These are phyloP conservation scores for Rattus rattus DNA, from an alignment of 2,113 vertebrate genomes.

Conservation along the genomic window DNA sequence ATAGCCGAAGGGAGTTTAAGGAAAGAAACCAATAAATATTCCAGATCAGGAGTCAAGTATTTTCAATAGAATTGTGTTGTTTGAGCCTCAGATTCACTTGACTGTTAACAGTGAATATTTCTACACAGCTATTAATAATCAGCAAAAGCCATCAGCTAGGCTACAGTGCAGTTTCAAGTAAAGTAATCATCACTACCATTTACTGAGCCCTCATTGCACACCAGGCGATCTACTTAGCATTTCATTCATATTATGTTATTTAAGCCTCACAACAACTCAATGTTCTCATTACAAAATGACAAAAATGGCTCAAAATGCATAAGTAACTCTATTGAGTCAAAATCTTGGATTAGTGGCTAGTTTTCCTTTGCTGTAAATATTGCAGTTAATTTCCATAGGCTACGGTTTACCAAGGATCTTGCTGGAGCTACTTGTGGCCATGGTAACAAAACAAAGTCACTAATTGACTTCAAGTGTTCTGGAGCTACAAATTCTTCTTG, in stretches of 20 bases:
- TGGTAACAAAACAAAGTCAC: background rate
- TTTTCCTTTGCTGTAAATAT: background rate
- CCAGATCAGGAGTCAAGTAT: background rate
- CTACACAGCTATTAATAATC: slow-evolving; percentile 40
- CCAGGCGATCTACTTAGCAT: slow-evolving; percentile 38
- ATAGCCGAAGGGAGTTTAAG: background rate
- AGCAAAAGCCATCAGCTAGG: slow-evolving; percentile 12
- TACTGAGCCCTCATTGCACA: slow-evolving; percentile 14
- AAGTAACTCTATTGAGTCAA: background rate
- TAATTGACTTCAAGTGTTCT: background rate
- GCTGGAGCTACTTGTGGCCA: background rate
- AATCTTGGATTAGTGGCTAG: background rate
- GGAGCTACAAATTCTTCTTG: background rate
- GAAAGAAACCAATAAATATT: background rate
- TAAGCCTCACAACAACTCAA: slow-evolving; percentile 32
- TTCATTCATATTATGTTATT: slow-evolving; percentile 45
- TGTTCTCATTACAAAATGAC: slow-evolving; percentile 47
- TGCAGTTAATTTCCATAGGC: background rate
- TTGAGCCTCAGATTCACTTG: background rate
- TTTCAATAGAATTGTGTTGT: background rate
- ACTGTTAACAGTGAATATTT: background rate
- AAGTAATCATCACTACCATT: slow-evolving; percentile 41
- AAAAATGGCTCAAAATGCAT: background rate
- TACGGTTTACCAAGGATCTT: background rate
- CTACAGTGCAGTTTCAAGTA: slow-evolving; percentile 29